phyloP scores from a whole-genome alignment of 2,888 invertebrate genomes.

The Netelia inedita region DNA sequence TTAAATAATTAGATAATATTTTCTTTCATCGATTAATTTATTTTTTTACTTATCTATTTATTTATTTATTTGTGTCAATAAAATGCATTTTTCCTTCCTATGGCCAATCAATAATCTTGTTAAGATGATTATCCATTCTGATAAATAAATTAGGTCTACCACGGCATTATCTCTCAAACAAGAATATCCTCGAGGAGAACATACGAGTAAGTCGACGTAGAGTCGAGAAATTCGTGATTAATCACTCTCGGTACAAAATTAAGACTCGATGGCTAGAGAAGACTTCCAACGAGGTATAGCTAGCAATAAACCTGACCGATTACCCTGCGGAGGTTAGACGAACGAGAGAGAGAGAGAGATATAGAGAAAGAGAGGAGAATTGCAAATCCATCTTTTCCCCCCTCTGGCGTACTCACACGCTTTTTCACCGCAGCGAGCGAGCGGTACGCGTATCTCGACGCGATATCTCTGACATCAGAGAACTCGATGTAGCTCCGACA shows the following conservation, averaged over 20 bases:
- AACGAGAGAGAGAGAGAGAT: not conserved
- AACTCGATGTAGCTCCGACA: conserved; percentile 20
- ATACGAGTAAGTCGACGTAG: not conserved
- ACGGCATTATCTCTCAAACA: not conserved
- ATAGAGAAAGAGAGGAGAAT: conserved; percentile 15
- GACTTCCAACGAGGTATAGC: conserved; percentile 27
- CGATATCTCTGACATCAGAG: conserved; percentile 56
- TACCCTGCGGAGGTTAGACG: conserved; percentile 34
- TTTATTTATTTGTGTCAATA: not conserved
- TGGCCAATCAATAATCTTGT: too few species aligned
- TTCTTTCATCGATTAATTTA: not conserved
- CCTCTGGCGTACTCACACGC: not conserved
- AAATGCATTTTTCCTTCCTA: not conserved
- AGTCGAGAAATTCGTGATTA: conserved; percentile 3
- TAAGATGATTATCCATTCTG: too few species aligned
- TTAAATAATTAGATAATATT: too few species aligned
- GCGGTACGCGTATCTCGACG: conserved; percentile 46
- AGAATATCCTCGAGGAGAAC: not conserved
- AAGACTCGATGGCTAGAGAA: conserved; percentile 15
- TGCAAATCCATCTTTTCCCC: conserved; percentile 53
- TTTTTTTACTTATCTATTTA: not conserved
- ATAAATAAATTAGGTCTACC: too few species aligned
- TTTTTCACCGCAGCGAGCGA: conserved; percentile 28
- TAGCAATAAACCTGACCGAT: conserved; percentile 53
- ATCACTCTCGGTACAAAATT: conserved; percentile 41